Evolutionary conservation across 2,888 invertebrate species (phyloP), one percentile per base, ranked within the genome.

Genomic region (Andricus curvator): DNA sequence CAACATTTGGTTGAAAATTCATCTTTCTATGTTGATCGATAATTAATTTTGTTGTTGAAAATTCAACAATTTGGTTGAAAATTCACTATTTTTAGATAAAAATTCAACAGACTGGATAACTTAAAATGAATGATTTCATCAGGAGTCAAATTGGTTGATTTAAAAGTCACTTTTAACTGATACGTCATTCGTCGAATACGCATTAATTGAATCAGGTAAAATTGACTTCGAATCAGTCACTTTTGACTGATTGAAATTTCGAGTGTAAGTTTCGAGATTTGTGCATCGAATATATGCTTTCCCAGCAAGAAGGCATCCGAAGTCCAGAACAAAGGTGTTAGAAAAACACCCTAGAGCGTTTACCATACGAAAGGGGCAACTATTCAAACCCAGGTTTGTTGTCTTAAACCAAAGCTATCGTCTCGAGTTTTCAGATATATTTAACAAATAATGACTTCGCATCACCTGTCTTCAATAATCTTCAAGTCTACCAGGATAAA

Each of bases 361-460:
- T 74, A 56, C 74, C n/a, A 56, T 74, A 74, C 56, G 56, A 60
- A 56, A 74, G 33, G 56, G 74, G 74, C 13, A 74, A 74, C 29
- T 86, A 84, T 85, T 85, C 84, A 89, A 88, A 88, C 89, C 83
- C 60, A 78, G 82, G 84, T 85, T 85, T 90, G 89, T 89, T 90
- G 86, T 89, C 87, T 84, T 85, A 86, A 87, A 82, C 82, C 80
- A 84, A 82, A 86, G 78, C 85, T 85, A 85, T 86, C 85, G 65
- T 65, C 78, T 78, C 81, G 68, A 83, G 82, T 86, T 89, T 87
- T 86, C 80, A 84, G 84, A 87, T 74, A 74, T 88, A 88, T 88
- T 88, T 89, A 86, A 88, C 89, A 88, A 89, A 89, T 88, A 89
- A 84, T 87, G 88, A 86, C 88, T 84, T 67, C 25, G 87, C 82